Percentiles rank a stretch among this genome's conserved stretches.
phyloP scores from a whole-genome alignment of 2,113 vertebrate genomes.

The Petroica traversi region DNA sequence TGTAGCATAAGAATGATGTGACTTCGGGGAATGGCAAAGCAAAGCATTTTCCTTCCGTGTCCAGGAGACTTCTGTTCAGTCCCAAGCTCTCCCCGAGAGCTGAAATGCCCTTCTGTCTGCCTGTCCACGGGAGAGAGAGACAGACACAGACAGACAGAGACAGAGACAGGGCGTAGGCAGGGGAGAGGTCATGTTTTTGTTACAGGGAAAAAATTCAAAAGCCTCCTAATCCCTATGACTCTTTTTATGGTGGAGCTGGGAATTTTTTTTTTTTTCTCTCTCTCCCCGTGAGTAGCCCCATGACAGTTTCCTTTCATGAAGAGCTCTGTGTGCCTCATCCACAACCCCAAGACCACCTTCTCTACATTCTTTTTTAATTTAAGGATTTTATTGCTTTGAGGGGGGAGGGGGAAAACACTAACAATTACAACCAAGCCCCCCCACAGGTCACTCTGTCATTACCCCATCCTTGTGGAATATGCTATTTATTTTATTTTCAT shows the following conservation, averaged over 20 bases:
- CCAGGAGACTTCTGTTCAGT: neutral
- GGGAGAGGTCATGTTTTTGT: neutral
- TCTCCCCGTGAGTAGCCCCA: neutral
- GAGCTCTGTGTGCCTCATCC: neutral
- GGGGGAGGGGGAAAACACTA: neutral
- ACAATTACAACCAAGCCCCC: neutral
- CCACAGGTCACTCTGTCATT: neutral
- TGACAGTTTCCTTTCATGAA: neutral
- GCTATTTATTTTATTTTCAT: neutral
- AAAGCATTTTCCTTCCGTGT: neutral
- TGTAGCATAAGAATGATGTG: neutral
- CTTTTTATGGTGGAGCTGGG: neutral
- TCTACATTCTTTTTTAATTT: neutral
- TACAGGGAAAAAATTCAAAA: neutral
- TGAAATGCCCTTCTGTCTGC: constrained; percentile 19
- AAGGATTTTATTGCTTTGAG: neutral
- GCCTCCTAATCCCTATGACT: neutral
- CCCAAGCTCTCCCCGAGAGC: neutral
- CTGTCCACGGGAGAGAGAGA: neutral
- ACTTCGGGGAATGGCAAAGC: constrained; percentile 12
- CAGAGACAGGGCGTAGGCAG: neutral
- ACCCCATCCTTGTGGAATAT: neutral
- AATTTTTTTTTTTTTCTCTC: neutral
- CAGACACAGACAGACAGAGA: neutral
- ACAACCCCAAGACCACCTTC: neutral